A percentile compares a stretch with the other conserved stretches of the same genome.
Evolutionary conservation across 2,113 vertebrate genomes (phyloP).

Genomic region (Centropus unirufus): DNA sequence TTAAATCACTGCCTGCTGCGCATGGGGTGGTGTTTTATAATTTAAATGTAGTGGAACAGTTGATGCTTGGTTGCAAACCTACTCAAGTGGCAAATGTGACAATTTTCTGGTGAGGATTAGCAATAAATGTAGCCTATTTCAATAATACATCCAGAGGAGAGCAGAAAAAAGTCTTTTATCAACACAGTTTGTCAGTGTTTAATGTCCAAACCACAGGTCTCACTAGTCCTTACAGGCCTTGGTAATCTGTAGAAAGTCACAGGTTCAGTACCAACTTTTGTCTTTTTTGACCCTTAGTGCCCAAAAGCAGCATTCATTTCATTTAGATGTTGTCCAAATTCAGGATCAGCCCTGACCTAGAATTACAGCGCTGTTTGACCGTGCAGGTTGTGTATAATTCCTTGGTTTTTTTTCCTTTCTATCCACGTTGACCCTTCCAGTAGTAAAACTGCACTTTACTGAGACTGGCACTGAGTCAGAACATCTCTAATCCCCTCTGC

Average conservation of each 20-base stretch:
- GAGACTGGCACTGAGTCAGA: neutral
- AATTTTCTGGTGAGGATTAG: neutral
- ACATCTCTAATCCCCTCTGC: neutral
- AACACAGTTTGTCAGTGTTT: neutral
- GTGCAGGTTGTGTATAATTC: neutral
- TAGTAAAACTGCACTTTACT: neutral
- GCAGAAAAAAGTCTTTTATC: neutral
- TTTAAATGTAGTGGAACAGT: no score
- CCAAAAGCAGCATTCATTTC: neutral
- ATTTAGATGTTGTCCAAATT: neutral
- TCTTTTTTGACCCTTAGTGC: neutral
- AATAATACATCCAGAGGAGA: neutral
- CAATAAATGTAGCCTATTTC: neutral
- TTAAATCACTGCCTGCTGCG: fast-evolving
- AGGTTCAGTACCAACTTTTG: neutral
- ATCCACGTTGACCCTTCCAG: neutral
- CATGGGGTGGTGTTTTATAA: fast-evolving
- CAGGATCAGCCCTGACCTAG: neutral
- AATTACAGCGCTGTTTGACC: neutral
- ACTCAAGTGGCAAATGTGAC: fast-evolving
- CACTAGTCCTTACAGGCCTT: neutral
- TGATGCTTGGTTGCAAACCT: fast-evolving
- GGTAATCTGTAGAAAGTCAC: neutral
- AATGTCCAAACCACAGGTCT: neutral
- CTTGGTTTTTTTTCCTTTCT: neutral